phyloP scores from a whole-genome alignment of 2,113 vertebrate genomes.

The Lepus americanus region DNA sequence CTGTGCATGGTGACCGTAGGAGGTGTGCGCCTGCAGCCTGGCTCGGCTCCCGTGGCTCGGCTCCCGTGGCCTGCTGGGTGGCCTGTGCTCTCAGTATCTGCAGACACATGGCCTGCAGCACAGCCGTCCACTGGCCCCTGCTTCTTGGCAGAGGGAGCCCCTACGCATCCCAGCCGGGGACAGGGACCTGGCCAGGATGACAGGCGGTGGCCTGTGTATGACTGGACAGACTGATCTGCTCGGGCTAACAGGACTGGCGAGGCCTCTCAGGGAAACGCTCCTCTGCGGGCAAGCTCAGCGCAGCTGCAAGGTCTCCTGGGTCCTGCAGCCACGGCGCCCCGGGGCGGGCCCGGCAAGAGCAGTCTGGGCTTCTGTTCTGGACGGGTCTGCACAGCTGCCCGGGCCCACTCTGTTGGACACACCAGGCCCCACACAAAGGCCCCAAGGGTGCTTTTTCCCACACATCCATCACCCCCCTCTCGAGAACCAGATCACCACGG shows the following conservation, averaged over 20 bases:
- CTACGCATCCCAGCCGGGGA: background rate
- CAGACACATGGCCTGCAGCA: rapidly evolving
- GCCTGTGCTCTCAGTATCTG: background rate
- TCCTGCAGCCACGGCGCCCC: background rate
- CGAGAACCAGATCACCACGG: background rate
- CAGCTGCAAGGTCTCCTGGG: too few relatives aligned
- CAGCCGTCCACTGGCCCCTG: background rate
- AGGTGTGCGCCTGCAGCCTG: too few relatives aligned
- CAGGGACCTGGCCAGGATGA: background rate
- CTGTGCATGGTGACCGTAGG: too few relatives aligned
- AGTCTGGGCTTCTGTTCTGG: background rate
- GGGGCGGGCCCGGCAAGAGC: background rate
- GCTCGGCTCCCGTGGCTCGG: too few relatives aligned
- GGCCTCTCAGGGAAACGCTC: background rate
- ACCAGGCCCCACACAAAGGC: background rate
- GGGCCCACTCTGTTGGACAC: too few relatives aligned
- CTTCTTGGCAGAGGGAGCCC: too few relatives aligned
- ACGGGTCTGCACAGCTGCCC: background rate
- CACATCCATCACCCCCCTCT: background rate
- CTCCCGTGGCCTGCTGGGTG: too few relatives aligned
- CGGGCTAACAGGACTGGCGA: background rate
- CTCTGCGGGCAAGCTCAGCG: background rate
- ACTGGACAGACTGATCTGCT: rapidly evolving
- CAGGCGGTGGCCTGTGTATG: background rate
- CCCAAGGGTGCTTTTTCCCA: background rate